These are phyloP conservation scores for Caenorhabditis virilis DNA, from an alignment of 2,888 invertebrate species.

Conservation along the genomic window DNA sequence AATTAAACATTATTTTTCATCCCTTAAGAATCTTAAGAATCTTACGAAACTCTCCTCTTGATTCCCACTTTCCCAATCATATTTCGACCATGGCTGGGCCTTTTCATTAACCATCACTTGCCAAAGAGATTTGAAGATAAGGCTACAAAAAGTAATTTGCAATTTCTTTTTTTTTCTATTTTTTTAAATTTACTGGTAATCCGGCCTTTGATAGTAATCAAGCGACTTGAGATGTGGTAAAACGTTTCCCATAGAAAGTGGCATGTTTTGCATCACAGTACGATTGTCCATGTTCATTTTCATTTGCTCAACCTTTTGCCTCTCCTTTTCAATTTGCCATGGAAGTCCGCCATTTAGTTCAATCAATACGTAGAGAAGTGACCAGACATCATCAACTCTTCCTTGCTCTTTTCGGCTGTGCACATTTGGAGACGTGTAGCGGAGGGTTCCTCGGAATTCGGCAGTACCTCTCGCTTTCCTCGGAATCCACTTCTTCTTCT, in stretches of 20 bases:
- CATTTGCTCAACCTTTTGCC: conserved; percentile 37
- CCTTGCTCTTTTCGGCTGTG: conserved; percentile 55
- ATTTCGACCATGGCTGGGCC: conserved; percentile 6
- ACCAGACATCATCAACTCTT: conserved; percentile 37
- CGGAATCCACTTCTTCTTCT: conserved; percentile 28
- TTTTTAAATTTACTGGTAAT: conserved; percentile 46
- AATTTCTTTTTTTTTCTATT: too few species aligned
- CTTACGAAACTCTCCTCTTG: conserved; percentile 10
- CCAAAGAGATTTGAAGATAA: conserved; percentile 25
- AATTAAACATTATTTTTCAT: not conserved
- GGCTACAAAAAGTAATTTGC: conserved; percentile 25
- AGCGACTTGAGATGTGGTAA: conserved; percentile 44
- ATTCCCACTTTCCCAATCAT: conserved; percentile 29
- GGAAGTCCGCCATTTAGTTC: conserved; percentile 74
- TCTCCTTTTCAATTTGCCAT: conserved; percentile 55
- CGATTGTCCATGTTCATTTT: conserved; percentile 46
- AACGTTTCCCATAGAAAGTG: conserved; percentile 14
- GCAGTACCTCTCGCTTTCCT: conserved; percentile 53
- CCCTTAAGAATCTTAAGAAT: not conserved
- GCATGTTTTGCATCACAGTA: conserved; percentile 49
- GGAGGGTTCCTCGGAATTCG: conserved; percentile 62
- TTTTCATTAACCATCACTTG: conserved; percentile 29
- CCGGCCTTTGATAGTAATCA: conserved; percentile 51
- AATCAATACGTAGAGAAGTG: conserved; percentile 49
- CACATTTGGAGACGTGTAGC: conserved; percentile 59